These are phyloP conservation scores for Plebejus argus DNA, from an alignment of 2,888 invertebrate genomes.

Conservation along the genomic window DNA sequence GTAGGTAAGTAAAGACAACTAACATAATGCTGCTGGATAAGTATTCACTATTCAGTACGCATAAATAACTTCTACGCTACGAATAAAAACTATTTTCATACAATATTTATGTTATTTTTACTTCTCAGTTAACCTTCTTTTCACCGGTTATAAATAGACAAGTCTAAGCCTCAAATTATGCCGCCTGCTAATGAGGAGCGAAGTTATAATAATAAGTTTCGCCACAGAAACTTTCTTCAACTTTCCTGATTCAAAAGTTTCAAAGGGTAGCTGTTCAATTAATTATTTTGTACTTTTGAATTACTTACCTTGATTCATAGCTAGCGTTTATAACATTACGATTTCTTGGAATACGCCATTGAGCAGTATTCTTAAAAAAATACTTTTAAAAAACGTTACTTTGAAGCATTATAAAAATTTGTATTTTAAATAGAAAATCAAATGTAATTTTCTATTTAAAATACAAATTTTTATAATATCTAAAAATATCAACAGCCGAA, in stretches of 20 bases:
- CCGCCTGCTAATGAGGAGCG: conserved; percentile 1
- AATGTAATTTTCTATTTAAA: too few species aligned
- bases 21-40: too few species aligned
- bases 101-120: not conserved
- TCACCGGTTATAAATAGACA: not conserved
- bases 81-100: too few species aligned
- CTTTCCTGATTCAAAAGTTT: conserved; percentile 12
- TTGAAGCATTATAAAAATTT: too few species aligned
- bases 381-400: too few species aligned
- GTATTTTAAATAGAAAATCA: too few species aligned
- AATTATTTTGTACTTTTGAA: conserved; percentile 34
- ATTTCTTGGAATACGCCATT: not conserved
- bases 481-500: too few species aligned
- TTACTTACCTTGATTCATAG: conserved; percentile 25
- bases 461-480: too few species aligned
- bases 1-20: too few species aligned
- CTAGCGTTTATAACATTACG: not conserved
- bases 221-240: not conserved
- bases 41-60: too few species aligned
- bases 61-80: too few species aligned
- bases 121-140: not conserved
- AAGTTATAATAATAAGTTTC: conserved; percentile 16
- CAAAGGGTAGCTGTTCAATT: conserved; percentile 17
- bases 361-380: not conserved
- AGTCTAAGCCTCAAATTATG: not conserved